Evolutionary conservation across 1,140 invertebrate species (phyloP).

Genomic region (Magallana ariakensis): DNA sequence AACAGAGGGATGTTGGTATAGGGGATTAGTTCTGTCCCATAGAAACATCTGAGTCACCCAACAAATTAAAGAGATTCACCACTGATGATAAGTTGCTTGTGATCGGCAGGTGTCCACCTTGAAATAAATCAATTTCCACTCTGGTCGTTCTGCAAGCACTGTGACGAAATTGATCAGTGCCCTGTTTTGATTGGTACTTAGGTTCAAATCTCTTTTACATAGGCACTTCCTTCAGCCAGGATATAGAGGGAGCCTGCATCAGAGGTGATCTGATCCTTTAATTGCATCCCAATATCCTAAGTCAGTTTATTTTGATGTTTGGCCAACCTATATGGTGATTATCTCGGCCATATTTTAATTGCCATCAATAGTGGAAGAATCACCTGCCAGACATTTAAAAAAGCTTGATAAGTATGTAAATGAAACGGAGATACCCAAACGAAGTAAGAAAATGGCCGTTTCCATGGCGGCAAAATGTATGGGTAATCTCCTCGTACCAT

Average conservation of each 20-base stretch:
- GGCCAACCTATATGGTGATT: constrained; percentile 35
- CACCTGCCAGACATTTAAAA: constrained; percentile 38
- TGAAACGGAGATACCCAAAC: constrained; percentile 12
- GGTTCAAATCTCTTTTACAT: constrained; percentile 38
- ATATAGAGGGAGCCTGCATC: constrained; percentile 25
- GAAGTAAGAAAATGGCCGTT: constrained; percentile 33
- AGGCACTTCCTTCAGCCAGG: constrained; percentile 26
- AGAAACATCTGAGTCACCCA: constrained; percentile 29
- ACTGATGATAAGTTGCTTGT: constrained; percentile 22
- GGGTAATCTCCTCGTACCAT: constrained; percentile 22
- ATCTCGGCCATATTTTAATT: constrained; percentile 30
- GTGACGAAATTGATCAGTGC: constrained; percentile 29
- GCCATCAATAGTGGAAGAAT: constrained; percentile 21
- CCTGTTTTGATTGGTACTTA: constrained; percentile 36
- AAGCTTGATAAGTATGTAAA: constrained; percentile 38
- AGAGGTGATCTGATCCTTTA: constrained; percentile 23
- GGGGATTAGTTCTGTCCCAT: constrained; percentile 30
- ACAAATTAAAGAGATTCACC: constrained; percentile 36
- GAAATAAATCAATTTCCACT: constrained; percentile 37
- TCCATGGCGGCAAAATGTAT: constrained; percentile 25
- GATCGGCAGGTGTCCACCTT: constrained; percentile 34
- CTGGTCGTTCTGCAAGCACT: constrained; percentile 13
- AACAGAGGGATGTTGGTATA: constrained; percentile 5
- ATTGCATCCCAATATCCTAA: constrained; percentile 38
- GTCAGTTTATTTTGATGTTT: constrained; percentile 11